Percentiles rank a stretch among this genome's conserved stretches.
phyloP scores from a whole-genome alignment of 2,888 invertebrate species.

The Clostera curtula region DNA sequence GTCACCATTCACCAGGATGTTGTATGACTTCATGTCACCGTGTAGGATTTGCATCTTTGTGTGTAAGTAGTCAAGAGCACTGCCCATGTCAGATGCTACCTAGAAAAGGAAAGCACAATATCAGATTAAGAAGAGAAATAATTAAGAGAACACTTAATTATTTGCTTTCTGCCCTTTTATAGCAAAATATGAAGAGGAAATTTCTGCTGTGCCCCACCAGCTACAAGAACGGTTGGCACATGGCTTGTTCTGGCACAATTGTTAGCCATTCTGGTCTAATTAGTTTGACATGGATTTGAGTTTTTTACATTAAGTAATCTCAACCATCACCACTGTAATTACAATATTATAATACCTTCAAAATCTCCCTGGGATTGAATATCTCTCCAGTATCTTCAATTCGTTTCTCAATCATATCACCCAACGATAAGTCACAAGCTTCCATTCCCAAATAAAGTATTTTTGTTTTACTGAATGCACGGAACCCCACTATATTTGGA shows the following conservation, averaged over 20 bases:
- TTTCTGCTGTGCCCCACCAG: too few relatives aligned
- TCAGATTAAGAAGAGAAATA: too few relatives aligned
- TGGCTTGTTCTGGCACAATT: too few relatives aligned
- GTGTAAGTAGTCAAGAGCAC: conserved; percentile 86
- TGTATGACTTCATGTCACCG: conserved; percentile 89
- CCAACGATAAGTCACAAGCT: conserved; percentile 81
- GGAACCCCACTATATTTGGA: conserved; percentile 88
- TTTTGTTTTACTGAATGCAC: conserved; percentile 66
- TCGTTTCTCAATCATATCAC: conserved; percentile 82
- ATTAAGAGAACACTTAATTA: too few relatives aligned
- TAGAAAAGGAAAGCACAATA: conserved; percentile 21
- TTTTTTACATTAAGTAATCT: too few relatives aligned
- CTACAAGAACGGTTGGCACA: too few relatives aligned
- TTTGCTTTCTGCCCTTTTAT: too few relatives aligned
- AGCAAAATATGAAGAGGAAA: too few relatives aligned
- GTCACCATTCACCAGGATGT: conserved; percentile 84
- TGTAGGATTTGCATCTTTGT: conserved; percentile 81
- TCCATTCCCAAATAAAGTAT: conserved; percentile 86
- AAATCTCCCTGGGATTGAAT: conserved; percentile 76
- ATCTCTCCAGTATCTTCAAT: conserved; percentile 73
- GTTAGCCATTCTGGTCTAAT: too few relatives aligned
- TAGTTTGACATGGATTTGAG: too few relatives aligned
- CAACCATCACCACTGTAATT: background rate
- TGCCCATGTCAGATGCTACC: conserved; percentile 79
- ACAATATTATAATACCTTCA: conserved; percentile 55